A percentile compares a stretch with the other conserved stretches of the same genome.
These are phyloP conservation scores for Artibeus jamaicensis DNA, from an alignment of 2,797 vertebrate species.

Conservation along the genomic window DNA sequence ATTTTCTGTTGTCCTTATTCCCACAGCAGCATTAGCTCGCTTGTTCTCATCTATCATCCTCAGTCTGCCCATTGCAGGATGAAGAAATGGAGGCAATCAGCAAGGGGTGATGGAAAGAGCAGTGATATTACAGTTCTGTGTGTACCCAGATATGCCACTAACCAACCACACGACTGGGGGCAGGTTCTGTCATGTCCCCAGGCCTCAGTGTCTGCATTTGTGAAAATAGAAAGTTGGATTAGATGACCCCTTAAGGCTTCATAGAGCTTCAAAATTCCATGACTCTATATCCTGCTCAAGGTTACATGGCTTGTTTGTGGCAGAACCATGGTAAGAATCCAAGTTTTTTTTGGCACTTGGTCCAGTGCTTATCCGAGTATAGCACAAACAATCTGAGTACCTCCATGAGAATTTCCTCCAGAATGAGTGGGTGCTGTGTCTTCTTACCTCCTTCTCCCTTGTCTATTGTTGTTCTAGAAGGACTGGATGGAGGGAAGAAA, in stretches of 20 bases:
- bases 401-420: not conserved
- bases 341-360: not conserved
- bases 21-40: not conserved
- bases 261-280: not conserved
- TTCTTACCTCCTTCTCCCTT: not conserved
- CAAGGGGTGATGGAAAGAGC: not conserved
- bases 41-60: not conserved
- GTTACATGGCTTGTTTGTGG: not conserved
- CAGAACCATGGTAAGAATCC: not conserved
- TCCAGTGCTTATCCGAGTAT: not conserved
- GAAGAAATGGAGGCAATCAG: not conserved
- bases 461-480: not conserved
- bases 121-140: not conserved
- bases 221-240: not conserved
- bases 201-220: not conserved
- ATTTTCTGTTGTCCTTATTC: slow-evolving; percentile 4
- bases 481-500: not conserved
- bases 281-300: not conserved
- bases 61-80: not conserved
- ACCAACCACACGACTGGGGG: not conserved
- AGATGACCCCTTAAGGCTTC: not conserved
- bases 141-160: not conserved
- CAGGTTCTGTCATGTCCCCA: not conserved
- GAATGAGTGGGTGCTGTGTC: not conserved
- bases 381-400: not conserved